Base-by-base conservation (phyloP, 2,888 invertebrate species). In the Sturmia bella region DNA sequence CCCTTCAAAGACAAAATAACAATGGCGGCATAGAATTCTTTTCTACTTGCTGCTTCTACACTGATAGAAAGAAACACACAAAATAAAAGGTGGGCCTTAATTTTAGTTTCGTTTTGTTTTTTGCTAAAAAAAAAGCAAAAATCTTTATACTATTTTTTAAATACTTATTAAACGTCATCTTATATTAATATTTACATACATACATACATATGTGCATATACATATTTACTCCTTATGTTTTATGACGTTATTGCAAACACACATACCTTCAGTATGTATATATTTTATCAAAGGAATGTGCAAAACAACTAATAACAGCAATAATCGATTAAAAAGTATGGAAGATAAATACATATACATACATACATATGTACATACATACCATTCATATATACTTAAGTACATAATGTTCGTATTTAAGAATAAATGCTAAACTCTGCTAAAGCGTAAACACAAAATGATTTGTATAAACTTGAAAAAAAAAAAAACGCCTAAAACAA, bases 31-130 rank as follows among this genome's bases (percentile, higher is more conserved):
- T 70, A 70, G 21, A 54, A 17, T 74, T 70, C 69, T 32, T 17
- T n/a, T 54, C 41, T 56, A 12, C 19, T 32, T n/a, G 7, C 7
- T 7, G 5, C 19, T 27, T 15, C 57, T 56, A 41, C 52, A 54
- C 7, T 37, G 15, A 19, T 17, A 63, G 17, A 37, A 64, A 64
- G 52, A 68, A 6, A 66, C 5, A 70, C n/a, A n/a, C n/a, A n/a
- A n/a, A n/a, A n/a, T n/a, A 80, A 68, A 80, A 80, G 77, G 81
- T 81, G 81, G 81, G 81, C 68, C 32, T 61, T 61, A 54, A 32
- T n/a, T 27, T 57, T 4, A 9, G 41, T 24, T 41, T 27, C 3
- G 13, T 50, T 50, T 32, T 37, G 13, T 15, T 24, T 17, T 13
- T 3, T 27, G 0, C 24, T 48, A 9, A 32, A 32, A 21, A 19